These are phyloP conservation scores for Lerista edwardsae DNA, from an alignment of 2,797 vertebrate species.

Conservation along the genomic window DNA sequence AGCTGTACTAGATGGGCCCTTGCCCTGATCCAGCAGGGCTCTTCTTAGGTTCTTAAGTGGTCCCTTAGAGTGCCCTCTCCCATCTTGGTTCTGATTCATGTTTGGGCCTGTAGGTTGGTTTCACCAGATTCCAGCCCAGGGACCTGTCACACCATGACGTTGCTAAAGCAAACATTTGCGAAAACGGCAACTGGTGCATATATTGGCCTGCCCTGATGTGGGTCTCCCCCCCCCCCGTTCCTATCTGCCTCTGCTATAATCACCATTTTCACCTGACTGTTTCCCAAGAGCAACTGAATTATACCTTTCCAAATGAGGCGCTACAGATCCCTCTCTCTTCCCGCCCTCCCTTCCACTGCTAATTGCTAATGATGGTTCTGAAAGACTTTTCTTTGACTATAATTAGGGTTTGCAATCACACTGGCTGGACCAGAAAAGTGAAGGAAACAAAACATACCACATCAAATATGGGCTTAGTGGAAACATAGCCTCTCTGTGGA, in stretches of 20 bases:
- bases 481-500: neutral
- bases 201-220: no score
- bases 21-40: no score
- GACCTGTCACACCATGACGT: no score
- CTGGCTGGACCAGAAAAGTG: constrained; percentile 65
- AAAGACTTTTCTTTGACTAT: constrained; percentile 69
- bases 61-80: no score
- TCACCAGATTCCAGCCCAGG: no score
- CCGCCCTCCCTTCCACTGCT: constrained; percentile 32
- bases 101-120: no score
- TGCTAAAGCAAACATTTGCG: no score
- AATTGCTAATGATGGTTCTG: constrained; percentile 71
- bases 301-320: constrained; percentile 64
- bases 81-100: no score
- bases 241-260: constrained; percentile 49
- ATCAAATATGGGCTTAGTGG: constrained; percentile 53
- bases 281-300: constrained; percentile 67
- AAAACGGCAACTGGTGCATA: no score
- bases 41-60: no score
- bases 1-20: no score
- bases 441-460: constrained; percentile 50
- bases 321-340: constrained; percentile 47
- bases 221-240: no score
- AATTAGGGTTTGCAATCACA: constrained; percentile 72
- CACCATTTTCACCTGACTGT: constrained; percentile 65